A percentile compares a stretch with the other conserved stretches of the same genome.
These are phyloP conservation scores for Bellardia pandia DNA, from an alignment of 2,888 invertebrate species.

Conservation along the genomic window DNA sequence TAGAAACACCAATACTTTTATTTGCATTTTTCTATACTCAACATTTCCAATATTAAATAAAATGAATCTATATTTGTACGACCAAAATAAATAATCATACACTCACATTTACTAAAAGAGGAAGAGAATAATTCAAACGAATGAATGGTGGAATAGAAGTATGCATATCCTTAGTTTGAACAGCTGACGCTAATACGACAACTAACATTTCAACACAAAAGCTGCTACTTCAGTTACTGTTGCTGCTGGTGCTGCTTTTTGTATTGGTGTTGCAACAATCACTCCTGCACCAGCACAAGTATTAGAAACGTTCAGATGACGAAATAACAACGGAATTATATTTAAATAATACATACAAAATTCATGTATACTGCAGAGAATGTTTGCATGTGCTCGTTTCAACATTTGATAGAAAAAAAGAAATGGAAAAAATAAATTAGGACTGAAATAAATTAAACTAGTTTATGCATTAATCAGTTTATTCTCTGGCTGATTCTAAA, in stretches of 20 bases:
- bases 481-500: no score
- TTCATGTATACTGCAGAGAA: slow-evolving; percentile 9
- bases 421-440: background rate
- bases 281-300: background rate
- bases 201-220: slow-evolving; percentile 61
- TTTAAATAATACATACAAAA: slow-evolving; percentile 40
- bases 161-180: slow-evolving; percentile 59
- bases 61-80: slow-evolving; percentile 50
- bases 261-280: background rate
- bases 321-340: slow-evolving; percentile 33
- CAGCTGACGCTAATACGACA: slow-evolving; percentile 72
- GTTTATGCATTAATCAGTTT: background rate
- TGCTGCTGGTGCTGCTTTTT: background rate
- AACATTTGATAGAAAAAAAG: background rate
- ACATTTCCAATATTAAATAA: slow-evolving; percentile 56
- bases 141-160: slow-evolving; percentile 32
- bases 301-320: slow-evolving; percentile 5
- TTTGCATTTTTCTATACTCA: slow-evolving; percentile 32
- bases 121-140: background rate
- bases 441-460: background rate
- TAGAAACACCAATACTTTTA: slow-evolving; percentile 10
- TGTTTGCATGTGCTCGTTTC: slow-evolving; percentile 47
- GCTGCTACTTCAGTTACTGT: slow-evolving; percentile 15
- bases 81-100: slow-evolving; percentile 21
- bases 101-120: background rate